phyloP scores from a whole-genome alignment of 1,140 invertebrate species.

The Papilio helenus region DNA sequence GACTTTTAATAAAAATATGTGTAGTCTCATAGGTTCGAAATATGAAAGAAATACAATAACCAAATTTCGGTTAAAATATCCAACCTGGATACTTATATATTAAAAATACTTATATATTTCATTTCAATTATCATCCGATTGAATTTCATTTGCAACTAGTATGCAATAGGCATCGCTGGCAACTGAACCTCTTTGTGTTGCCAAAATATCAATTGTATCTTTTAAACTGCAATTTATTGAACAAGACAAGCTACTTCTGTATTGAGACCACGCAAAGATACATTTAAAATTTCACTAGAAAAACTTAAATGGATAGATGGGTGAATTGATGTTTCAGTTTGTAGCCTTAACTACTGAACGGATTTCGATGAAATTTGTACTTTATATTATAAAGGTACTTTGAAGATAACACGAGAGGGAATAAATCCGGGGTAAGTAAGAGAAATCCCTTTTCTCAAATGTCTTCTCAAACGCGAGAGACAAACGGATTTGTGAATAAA shows the following conservation, averaged over 20 bases:
- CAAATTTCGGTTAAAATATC: too few species aligned
- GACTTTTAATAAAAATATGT: too few species aligned
- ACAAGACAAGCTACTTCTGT: neutral
- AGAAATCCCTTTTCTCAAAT: constrained; percentile 6
- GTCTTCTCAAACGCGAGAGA: neutral
- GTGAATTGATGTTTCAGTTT: too few species aligned
- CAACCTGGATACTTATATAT: neutral
- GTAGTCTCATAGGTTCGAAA: too few species aligned
- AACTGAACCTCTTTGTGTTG: constrained; percentile 2
- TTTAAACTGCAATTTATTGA: constrained; percentile 19
- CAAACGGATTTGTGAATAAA: constrained; percentile 7
- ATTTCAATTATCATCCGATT: constrained; percentile 1
- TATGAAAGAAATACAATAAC: too few species aligned
- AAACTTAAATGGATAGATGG: too few species aligned
- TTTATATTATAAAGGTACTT: neutral
- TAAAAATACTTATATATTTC: neutral
- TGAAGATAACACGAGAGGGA: neutral
- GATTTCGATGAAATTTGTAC: too few species aligned
- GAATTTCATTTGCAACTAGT: constrained; percentile 11
- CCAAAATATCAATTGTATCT: constrained; percentile 29
- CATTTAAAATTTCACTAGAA: too few species aligned
- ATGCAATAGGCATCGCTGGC: neutral
- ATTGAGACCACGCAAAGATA: neutral
- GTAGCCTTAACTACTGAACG: too few species aligned
- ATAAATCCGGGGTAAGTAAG: constrained; percentile 12